Base-by-base conservation (phyloP, 1,140 invertebrate species). In the Bilobella aurantiaca region DNA sequence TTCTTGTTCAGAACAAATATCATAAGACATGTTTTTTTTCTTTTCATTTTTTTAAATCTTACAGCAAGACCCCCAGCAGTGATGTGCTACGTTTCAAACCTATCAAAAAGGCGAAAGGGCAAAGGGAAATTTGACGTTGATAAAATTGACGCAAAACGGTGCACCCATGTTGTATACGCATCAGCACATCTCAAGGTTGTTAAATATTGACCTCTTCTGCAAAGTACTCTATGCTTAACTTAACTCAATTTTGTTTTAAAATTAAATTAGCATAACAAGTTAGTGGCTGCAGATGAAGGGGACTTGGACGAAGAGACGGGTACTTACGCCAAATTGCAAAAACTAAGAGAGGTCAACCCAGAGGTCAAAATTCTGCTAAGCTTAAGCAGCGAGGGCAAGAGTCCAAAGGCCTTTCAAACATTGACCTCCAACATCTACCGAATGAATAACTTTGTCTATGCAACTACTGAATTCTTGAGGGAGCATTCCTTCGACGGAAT, bases 391-490 rank as follows among this genome's bases (percentile, higher is more conserved):
- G 96, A 92, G 93, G 90, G 62, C 3, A 65, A 61, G 27, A 64
- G 65, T 30, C 42, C 62, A 3, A 70, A 70, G 31, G 63, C 66
- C 0, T 96, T 96, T 82, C 93, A 91, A 79, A 89, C 92, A 77
- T 81, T 95, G 1, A 94, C 91, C 0, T 87, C 88, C 42, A 94
- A 92, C 74, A 86, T 88, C 1, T 93, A 90, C 82, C 83, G 91
- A 34, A 93, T 93, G 90, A 94, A 93, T 74, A 88, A 93, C 74
- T 97, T 98, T 74, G 91, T 94, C 1, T 94, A 94, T 74, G 90
- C 94, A 74, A 87, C 91, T 3, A 91, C 96, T 46, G 90, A 93
- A 72, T 96, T 94, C 79, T 80, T 97, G 1, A 82, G 93, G 28
- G 88, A 91, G 74, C 88, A 90, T 70, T 87, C 91, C 76, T 96